Evolutionary conservation across 2,888 invertebrate species (phyloP), one percentile per base, ranked within the genome.

Genomic region (Lissonota sp.): DNA sequence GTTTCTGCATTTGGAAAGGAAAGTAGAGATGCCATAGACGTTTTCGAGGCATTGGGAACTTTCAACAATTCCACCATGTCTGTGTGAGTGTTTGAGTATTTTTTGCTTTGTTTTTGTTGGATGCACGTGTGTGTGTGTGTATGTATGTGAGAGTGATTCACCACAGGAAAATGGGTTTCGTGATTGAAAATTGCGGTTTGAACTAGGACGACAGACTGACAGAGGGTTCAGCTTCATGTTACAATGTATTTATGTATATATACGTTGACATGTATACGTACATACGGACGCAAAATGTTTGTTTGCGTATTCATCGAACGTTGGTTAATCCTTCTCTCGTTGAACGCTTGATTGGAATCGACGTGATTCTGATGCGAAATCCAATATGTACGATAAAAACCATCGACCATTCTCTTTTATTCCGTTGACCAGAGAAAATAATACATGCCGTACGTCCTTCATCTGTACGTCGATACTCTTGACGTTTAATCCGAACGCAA

Each of bases 131-230:
- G 55, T 40, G 10, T 70, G 49, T 60, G 70, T 64, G 10, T 53
- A 14, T 49, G 12, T 62, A 49, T 44, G 51, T 55, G 51, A 8
- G 44, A 3, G 6, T 10, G 39, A 46, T 51, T 51, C 6, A 16
- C 42, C 53, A 76, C 40, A 69, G 64, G 62, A 73, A 64, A 73
- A 64, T 73, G 39, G 73, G 72, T 62, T 78, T 70, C 71, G 79
- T 79, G 79, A 83, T 83, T 81, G 83, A 83, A 81, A 82, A 79
- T 83, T 75, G 83, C 55, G 81, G 83, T 79, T 66, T 73, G 69
- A 63, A 71, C 72, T 63, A 42, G 62, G 57, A 58, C 57, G 58
- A 46, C 72, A 51, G 57, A 64, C 57, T 67, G 58, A 83, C 74
- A 67, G 46, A 57, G 39, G 40, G 37, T 26, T 26, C 26, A 46